Evolutionary conservation across 2,888 invertebrate species (phyloP).

Genomic region (Melanostoma scalare): DNA sequence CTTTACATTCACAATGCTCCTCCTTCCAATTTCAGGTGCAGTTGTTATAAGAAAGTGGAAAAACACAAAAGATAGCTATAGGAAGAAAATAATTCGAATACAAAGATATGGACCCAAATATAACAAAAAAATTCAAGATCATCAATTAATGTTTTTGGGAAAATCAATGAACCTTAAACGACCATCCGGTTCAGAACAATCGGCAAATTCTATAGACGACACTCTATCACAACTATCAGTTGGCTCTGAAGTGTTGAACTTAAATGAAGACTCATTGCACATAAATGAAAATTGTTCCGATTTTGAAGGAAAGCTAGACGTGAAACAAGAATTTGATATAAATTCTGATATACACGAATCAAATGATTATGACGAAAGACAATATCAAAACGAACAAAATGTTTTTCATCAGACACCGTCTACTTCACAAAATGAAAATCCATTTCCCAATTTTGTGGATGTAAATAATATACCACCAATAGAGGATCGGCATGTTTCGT

Average conservation of each 20-base stretch:
- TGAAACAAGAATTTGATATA: background rate
- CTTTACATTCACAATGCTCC: too few species aligned
- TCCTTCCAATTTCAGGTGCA: background rate
- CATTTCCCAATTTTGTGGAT: background rate
- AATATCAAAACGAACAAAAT: background rate
- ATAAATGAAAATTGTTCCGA: too few species aligned
- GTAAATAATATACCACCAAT: background rate
- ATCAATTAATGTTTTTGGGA: background rate
- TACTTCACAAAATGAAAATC: background rate
- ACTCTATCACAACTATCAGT: background rate
- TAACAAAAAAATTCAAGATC: conserved; percentile 5
- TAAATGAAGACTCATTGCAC: too few species aligned
- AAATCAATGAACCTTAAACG: conserved; percentile 1
- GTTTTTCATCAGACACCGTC: background rate
- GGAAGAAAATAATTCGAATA: background rate
- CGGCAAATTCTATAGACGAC: background rate
- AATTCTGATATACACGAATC: background rate
- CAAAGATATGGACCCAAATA: background rate
- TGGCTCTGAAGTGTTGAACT: background rate
- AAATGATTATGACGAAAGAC: background rate
- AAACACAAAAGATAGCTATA: conserved; percentile 18
- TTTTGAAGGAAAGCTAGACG: too few species aligned
- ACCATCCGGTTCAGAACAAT: too few species aligned
- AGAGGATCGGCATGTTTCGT: conserved; percentile 26
- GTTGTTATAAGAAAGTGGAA: conserved; percentile 11